Evolutionary conservation across 2,888 invertebrate genomes (phyloP).

Genomic region (Trachelus troglodyta): DNA sequence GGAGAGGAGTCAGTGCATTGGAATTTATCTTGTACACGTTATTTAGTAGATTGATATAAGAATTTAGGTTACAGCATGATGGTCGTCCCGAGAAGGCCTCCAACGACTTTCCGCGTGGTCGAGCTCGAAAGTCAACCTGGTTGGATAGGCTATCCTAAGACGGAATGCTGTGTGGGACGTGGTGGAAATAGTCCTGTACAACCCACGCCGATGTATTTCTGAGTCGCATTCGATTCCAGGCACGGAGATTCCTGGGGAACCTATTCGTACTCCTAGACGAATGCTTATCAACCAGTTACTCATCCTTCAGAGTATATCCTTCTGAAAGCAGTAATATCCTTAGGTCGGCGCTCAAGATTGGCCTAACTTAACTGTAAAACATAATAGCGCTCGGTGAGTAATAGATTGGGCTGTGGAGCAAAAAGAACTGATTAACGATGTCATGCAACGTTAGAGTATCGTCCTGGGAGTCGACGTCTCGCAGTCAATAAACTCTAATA

Average conservation of each 20-base stretch:
- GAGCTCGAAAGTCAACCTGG: background rate
- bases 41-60: background rate
- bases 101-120: background rate
- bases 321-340: background rate
- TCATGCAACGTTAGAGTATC: background rate
- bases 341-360: background rate
- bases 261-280: background rate
- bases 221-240: background rate
- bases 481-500: background rate
- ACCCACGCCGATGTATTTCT: background rate
- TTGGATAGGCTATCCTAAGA: background rate
- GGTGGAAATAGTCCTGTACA: slow-evolving; percentile 1
- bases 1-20: background rate
- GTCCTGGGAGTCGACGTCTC: background rate
- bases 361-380: background rate
- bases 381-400: background rate
- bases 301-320: no score
- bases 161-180: slow-evolving; percentile 1
- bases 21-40: background rate
- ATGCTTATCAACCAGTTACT: background rate
- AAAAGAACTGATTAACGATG: background rate
- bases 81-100: background rate
- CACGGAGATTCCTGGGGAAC: background rate
- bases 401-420: background rate
- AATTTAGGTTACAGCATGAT: background rate